Conservation (phyloP, 2,888 invertebrate species). For the Malthinus flaveolus region DNA sequence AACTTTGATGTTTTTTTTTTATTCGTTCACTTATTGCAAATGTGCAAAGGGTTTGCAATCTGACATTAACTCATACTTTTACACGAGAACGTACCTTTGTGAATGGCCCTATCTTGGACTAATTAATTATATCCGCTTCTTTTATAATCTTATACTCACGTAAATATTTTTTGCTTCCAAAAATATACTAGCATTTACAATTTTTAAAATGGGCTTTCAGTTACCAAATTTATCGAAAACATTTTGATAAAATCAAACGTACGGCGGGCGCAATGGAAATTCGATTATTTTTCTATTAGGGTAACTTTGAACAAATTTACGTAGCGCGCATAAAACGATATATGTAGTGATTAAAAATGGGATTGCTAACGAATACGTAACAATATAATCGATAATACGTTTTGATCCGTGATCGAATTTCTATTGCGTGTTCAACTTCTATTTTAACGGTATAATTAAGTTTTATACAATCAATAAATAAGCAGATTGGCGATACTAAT, state of each 20-base stretch:
- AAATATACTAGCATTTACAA: slow-evolving; percentile 1
- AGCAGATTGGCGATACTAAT: slow-evolving; percentile 4
- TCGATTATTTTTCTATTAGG: background rate
- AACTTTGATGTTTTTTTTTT: slow-evolving; percentile 31
- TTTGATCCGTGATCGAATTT: slow-evolving; percentile 2
- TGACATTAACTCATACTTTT: background rate
- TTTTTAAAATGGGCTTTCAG: background rate
- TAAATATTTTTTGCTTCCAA: background rate
- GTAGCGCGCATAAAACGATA: background rate
- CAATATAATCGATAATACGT: background rate
- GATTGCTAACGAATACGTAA: slow-evolving; percentile 2
- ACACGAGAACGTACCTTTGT: slow-evolving; percentile 2
- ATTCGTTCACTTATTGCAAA: slow-evolving; percentile 1
- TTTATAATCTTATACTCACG: no score
- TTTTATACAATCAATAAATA: slow-evolving; percentile 5
- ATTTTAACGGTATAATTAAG: slow-evolving; percentile 3
- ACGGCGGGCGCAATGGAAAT: background rate
- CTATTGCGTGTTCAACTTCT: slow-evolving; percentile 3
- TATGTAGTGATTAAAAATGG: background rate
- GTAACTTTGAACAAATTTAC: background rate
- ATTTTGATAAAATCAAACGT: slow-evolving; percentile 1
- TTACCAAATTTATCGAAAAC: slow-evolving; percentile 2
- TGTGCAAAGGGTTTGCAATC: background rate
- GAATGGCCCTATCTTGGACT: background rate
- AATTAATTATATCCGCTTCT: no score